These are phyloP conservation scores for Lucilia cuprina DNA, from an alignment of 1,140 invertebrate genomes.

Conservation along the genomic window DNA sequence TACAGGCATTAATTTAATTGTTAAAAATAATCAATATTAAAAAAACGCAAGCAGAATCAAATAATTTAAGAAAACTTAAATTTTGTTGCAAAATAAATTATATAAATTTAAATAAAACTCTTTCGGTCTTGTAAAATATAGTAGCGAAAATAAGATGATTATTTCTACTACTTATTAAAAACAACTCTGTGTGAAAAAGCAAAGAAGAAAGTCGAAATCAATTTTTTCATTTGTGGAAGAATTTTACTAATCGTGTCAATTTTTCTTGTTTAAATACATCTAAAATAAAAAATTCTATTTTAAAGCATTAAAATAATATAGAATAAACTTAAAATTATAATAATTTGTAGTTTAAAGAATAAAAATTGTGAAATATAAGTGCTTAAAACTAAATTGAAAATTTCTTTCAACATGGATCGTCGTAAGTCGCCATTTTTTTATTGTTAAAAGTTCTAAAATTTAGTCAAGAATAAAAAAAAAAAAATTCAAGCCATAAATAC, in stretches of 20 bases:
- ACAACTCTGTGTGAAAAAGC: neutral
- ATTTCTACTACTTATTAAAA: too few relatives aligned
- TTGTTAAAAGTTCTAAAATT: neutral
- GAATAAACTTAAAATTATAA: neutral
- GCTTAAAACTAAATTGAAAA: neutral
- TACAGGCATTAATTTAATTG: too few relatives aligned
- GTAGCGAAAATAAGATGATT: too few relatives aligned
- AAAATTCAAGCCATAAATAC: too few relatives aligned
- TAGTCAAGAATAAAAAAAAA: too few relatives aligned
- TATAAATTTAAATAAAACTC: too few relatives aligned
- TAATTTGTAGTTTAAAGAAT: neutral
- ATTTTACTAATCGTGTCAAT: neutral
- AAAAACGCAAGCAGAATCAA: too few relatives aligned
- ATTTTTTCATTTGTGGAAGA: neutral
- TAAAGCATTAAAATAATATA: neutral
- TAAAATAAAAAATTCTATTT: neutral
- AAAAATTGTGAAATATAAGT: neutral
- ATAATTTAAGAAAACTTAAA: too few relatives aligned
- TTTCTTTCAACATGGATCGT: conserved; percentile 29
- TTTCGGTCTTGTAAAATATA: too few relatives aligned
- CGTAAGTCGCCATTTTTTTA: conserved; percentile 35
- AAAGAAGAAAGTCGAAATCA: neutral
- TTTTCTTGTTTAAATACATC: neutral
- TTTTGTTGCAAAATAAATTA: too few relatives aligned
- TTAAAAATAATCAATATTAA: too few relatives aligned